Evolutionary conservation across 2,113 vertebrate genomes (phyloP), one percentile per base, ranked within the genome.

Genomic region (Paramisgurnus dabryanus): DNA sequence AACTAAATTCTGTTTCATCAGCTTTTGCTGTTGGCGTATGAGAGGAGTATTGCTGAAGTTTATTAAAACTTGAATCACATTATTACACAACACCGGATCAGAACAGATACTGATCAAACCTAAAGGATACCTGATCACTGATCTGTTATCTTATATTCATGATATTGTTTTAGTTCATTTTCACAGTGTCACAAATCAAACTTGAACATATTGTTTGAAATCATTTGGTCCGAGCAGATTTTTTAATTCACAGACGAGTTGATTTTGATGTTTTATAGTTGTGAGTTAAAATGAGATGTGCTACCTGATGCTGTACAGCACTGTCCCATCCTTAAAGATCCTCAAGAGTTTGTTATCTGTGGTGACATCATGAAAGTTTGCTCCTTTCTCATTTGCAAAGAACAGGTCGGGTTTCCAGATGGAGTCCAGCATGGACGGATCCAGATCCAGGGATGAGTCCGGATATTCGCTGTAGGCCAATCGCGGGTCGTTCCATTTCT

Each of bases 391-490:
- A 10, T 99, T 99, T 89, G 98, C 98, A 84, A 99, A 99, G 93
- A 99, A 99, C 85, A 99, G 94, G 89, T 99, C 98, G 0, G 98
- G 98, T 86, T 99, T 99, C 98, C 97, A 99, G 89, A 99, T 99
- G 84, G 97, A 99, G 90, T 99, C 98, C 90, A 99, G 70, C 98
- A 99, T 99, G 79, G 98, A 99, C 7, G 98, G 98, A 88, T 99
- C 98, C 91, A 99, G 91, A 90, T 99, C 98, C 83, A 99, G 90
- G 22, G 97, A 99, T 80, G 97, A 95, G 84, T 99, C 98, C 0
- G 97, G 97, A 82, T 99, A 99, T 90, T 99, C 97, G 0, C 96
- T 98, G 81, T 99, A 99, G 50, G 97, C 95, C 87, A 99, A 91
- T 22, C 98, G 95, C n/a, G 98, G 96, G 85, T 99, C 98, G 8